Conservation (phyloP, 37 sponge, comb jelly and placozoan genomes). For the Chondrosia reniformis region DNA sequence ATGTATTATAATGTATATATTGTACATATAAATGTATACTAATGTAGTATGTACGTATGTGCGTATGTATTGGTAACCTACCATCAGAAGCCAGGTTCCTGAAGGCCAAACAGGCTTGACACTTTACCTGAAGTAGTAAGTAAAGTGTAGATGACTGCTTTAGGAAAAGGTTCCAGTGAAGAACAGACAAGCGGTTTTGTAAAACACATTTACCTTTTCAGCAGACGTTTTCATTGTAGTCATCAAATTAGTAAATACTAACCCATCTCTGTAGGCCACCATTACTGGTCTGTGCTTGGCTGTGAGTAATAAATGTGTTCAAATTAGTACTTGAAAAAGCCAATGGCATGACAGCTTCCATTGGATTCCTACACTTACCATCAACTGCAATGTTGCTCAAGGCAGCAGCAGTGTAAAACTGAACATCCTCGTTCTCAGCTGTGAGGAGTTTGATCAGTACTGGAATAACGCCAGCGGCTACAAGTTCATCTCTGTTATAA, state of each 20-base stretch:
- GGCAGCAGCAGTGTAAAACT: constrained; percentile 87
- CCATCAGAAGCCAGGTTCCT: constrained; percentile 70
- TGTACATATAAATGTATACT: no score
- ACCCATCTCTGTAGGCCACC: constrained; percentile 21
- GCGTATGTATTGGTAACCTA: neutral
- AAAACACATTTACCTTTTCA: constrained; percentile 37
- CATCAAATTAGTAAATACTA: constrained; percentile 40
- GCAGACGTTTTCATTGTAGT: constrained; percentile 30
- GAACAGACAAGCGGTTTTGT: no score
- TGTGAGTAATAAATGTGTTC: neutral
- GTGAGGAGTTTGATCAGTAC: constrained; percentile 64
- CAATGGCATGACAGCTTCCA: neutral
- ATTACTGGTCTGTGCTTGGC: constrained; percentile 37
- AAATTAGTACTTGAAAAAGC: neutral
- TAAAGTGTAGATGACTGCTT: no score
- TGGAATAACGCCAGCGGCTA: constrained; percentile 54
- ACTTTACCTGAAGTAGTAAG: constrained; percentile 41
- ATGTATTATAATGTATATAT: no score
- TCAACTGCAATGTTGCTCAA: constrained; percentile 87
- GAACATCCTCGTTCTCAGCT: constrained; percentile 65
- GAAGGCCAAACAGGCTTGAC: constrained; percentile 66
- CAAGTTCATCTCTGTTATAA: constrained; percentile 59
- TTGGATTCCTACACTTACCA: constrained; percentile 20
- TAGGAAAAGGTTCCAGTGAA: no score
- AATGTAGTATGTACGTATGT: constrained; percentile 16